Evolutionary conservation across 1,140 invertebrate species (phyloP).

Genomic region (Globodera ellingtonae): DNA sequence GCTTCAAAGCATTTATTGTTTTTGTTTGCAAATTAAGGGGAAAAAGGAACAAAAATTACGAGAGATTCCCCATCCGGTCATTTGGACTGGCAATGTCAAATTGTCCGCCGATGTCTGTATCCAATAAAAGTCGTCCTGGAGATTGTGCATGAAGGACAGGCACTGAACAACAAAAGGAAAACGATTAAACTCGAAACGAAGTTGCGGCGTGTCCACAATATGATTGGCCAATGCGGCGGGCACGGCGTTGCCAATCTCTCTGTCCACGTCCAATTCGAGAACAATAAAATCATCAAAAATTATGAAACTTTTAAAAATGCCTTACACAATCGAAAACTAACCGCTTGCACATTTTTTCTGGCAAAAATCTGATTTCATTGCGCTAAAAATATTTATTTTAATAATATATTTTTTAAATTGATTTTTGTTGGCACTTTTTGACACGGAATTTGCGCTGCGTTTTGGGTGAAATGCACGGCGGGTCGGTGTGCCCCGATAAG

Average conservation of each 20-base stretch:
- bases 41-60: neutral
- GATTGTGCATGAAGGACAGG: neutral
- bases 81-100: neutral
- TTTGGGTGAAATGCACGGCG: neutral
- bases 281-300: conserved; percentile 9
- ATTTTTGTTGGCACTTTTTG: neutral
- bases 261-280: conserved; percentile 15
- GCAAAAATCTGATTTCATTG: conserved; percentile 7
- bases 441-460: neutral
- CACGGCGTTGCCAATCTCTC: neutral
- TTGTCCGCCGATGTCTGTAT: too few relatives aligned
- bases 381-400: conserved; percentile 4
- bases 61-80: conserved; percentile 9
- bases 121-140: neutral
- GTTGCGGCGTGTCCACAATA: conserved; percentile 11
- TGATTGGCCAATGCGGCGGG: conserved; percentile 16
- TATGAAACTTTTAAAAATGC: too few relatives aligned
- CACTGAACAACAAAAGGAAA: conserved; percentile 4
- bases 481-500: neutral
- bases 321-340: neutral
- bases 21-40: neutral
- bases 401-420: neutral
- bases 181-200: neutral
- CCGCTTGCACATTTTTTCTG: conserved; percentile 3
- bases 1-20: neutral